Base-by-base conservation (phyloP, 2,888 invertebrate genomes). In the Aphrophora alni region DNA sequence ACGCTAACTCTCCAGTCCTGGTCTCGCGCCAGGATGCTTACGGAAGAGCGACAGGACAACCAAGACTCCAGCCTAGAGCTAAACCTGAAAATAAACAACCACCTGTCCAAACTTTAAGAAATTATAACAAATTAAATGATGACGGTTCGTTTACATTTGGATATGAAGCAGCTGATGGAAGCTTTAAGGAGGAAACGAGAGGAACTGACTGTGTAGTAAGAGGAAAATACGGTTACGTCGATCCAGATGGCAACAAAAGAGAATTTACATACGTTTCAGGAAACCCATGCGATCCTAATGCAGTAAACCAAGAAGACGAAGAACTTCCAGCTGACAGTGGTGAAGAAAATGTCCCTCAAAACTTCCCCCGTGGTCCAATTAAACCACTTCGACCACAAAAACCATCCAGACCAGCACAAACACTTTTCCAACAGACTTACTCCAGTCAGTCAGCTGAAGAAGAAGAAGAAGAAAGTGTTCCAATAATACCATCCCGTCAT, bases 221-320 rank as follows among this genome's bases (percentile, higher is more conserved):
- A 82, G 96, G 96, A 77, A 95, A 95, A 88, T 96, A 96, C 88
- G 96, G 96, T 26, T 96, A 96, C 89, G 90, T 96, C 14, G 96
- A 96, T 88, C 95, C 95, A 0, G 95, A 95, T 85, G 96, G 96
- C 84, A 95, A 95, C 89, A 95, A 95, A 86, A 89, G 95, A 84
- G 95, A 96, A 88, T 95, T 96, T 89, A 95, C 94, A 5, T 96
- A 96, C 88, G 95, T 95, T 0, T 95, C 95, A 27, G 95, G 95
- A 25, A 95, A 95, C 87, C 95, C 95, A 0, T 95, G 95, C 87
- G 95, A 95, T 87, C 95, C 95, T 8, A 95, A 95, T 88, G 93
- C 93, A n/a, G 93, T 93, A 0, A 92, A 93, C 83, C 92, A 93
- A 24, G 93, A 92, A 14, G 91, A 90, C 14, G 92, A 92, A 75